Base-by-base conservation (phyloP, 1,140 invertebrate species). In the Zaprionus inermis region DNA sequence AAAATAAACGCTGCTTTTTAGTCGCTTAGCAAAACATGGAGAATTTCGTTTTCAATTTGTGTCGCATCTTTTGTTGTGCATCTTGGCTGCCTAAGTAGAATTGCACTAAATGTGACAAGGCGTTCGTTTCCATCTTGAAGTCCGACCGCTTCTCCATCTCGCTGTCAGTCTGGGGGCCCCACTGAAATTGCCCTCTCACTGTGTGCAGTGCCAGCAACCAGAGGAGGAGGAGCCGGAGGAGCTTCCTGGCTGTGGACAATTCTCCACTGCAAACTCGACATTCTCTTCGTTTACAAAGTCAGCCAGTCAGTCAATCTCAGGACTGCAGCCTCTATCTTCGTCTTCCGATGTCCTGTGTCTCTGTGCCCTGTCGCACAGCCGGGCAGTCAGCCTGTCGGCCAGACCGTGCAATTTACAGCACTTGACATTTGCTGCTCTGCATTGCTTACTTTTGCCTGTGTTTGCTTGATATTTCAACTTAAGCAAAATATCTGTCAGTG, bases 31-130 rank as follows among this genome's bases (percentile, higher is more conserved):
- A 61, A 66, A 70, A 73, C 71, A 72, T 76, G 67, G 67, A 67
- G 52, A 38, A 81, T 81, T 84, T 85, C 82, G 72, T 81, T 85
- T 85, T 85, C 83, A 86, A 82, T 86, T 85, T 85, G 71, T 79
- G 72, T 86, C 61, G 65, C 67, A 61, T 71, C 74, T 79, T 72
- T 81, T 61, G 55, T 66, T 75, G 51, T 64, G 56, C 59, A n/a
- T 72, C 54, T 76, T 65, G 80, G 46, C 72, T 51, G 71, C 52
- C 67, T 78, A 81, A 81, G 67, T 81, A 67, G 71, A 82, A 66
- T 60, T 68, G 69, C 58, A 76, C 63, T 84, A 78, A 85, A 81
- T 84, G 81, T 85, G 81, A 85, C 81, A 84, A 58, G 56, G 77
- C 49, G 82, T 75, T 76, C 69, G 44, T 49, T 61, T 55, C 49